These are phyloP conservation scores for Apostichopus californicus DNA, from an alignment of 35 echinoderm and acorn worm genomes.

Conservation along the genomic window DNA sequence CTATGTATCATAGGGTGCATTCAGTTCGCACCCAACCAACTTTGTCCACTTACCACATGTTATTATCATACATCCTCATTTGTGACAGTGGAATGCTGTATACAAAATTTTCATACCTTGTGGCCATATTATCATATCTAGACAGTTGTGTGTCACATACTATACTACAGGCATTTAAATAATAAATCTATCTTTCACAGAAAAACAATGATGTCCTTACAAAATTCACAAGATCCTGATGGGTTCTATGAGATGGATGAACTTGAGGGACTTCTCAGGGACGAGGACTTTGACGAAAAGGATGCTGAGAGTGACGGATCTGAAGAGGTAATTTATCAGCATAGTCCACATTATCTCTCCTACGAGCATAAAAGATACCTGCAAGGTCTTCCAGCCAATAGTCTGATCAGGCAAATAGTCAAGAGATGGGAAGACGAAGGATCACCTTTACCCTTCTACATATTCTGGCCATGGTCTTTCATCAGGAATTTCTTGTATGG, in stretches of 20 bases:
- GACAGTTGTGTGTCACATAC: too few relatives aligned
- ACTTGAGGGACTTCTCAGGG: conserved; percentile 32
- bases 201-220: background rate
- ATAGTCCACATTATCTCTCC: background rate
- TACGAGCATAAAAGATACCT: background rate
- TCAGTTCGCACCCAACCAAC: too few relatives aligned
- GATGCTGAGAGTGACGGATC: conserved; percentile 30
- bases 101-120: too few relatives aligned
- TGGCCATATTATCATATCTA: too few relatives aligned
- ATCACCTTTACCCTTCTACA: background rate
- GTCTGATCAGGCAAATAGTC: conserved; percentile 14
- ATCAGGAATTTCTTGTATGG: background rate
- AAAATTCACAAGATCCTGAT: conserved; percentile 21
- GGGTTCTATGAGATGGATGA: conserved; percentile 31
- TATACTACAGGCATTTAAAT: too few relatives aligned
- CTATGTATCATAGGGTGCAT: too few relatives aligned
- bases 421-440: conserved; percentile 4
- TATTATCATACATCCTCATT: too few relatives aligned
- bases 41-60: too few relatives aligned
- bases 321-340: conserved; percentile 20
- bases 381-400: conserved; percentile 24
- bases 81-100: too few relatives aligned
- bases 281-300: conserved; percentile 3
- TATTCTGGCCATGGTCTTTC: conserved; percentile 45
- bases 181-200: background rate